Evolutionary conservation across 2,797 vertebrate genomes (phyloP).

Genomic region (Coregonus sp.): DNA sequence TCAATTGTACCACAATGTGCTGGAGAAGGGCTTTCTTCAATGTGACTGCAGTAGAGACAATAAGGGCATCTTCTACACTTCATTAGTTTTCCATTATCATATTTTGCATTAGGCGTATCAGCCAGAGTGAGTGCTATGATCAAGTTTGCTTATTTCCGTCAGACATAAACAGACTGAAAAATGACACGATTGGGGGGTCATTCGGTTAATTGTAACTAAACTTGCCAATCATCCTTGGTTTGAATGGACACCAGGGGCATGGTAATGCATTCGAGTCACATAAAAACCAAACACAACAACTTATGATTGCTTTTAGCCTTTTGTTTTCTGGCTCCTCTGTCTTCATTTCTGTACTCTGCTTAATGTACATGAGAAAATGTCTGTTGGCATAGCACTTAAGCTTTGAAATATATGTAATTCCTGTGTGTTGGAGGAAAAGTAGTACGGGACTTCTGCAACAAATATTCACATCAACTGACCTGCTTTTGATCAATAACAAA

Average conservation of each 20-base stretch:
- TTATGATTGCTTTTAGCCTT: slow-evolving; percentile 59
- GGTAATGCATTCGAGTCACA: slow-evolving; percentile 47
- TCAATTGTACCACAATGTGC: neutral
- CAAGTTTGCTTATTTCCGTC: slow-evolving; percentile 66
- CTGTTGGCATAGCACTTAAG: slow-evolving; percentile 25
- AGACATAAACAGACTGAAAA: slow-evolving; percentile 59
- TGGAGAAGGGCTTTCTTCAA: neutral
- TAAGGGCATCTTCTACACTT: slow-evolving; percentile 58
- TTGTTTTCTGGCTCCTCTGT: slow-evolving; percentile 12
- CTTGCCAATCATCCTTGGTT: slow-evolving; percentile 50
- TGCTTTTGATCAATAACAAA: slow-evolving; percentile 45
- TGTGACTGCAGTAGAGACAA: slow-evolving; percentile 14
- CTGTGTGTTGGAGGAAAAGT: too few relatives aligned
- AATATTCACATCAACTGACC: slow-evolving; percentile 32
- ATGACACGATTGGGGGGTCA: slow-evolving; percentile 71
- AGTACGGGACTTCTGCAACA: neutral
- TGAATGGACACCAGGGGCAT: slow-evolving; percentile 60
- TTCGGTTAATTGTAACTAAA: slow-evolving; percentile 70
- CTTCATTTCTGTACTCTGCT: neutral
- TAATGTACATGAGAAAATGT: slow-evolving; percentile 9
- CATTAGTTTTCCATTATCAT: slow-evolving; percentile 72
- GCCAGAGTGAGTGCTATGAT: slow-evolving; percentile 58
- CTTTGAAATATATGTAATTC: slow-evolving; percentile 51
- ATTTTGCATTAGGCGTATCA: slow-evolving; percentile 64
- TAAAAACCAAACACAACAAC: slow-evolving; percentile 50